Conservation (phyloP, 2,113 vertebrate genomes). For the Ranitomeya variabilis region DNA sequence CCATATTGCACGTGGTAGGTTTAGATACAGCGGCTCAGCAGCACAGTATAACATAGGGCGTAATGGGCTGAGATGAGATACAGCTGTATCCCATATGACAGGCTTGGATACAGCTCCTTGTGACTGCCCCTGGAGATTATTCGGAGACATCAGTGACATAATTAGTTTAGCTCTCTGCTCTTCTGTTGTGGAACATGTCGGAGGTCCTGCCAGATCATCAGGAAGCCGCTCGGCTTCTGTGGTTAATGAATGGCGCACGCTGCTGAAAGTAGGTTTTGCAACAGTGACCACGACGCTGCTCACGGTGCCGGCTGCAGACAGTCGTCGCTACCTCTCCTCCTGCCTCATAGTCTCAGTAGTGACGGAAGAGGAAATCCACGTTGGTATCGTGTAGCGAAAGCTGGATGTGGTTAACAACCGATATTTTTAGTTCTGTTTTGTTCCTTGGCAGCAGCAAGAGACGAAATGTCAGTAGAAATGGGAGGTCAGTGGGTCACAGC, state of each 20-base stretch:
- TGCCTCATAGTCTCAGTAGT: background rate
- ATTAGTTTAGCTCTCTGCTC: background rate
- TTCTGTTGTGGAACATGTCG: background rate
- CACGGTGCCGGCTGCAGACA: background rate
- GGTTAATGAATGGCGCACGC: slow-evolving; percentile 30
- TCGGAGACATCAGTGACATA: too few relatives aligned
- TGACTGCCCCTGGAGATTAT: too few relatives aligned
- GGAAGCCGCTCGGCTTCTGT: background rate
- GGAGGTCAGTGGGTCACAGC: background rate
- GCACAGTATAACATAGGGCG: background rate
- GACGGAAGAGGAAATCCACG: background rate
- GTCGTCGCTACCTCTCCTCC: background rate
- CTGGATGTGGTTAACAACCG: background rate
- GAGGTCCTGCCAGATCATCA: background rate
- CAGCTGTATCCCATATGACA: too few relatives aligned
- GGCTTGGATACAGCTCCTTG: background rate
- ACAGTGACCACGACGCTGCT: background rate
- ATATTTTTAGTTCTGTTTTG: background rate
- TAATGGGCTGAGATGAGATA: too few relatives aligned
- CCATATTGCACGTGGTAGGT: background rate
- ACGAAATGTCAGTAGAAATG: background rate
- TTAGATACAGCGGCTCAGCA: background rate
- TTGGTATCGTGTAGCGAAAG: background rate
- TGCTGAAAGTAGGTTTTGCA: background rate
- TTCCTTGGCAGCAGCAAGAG: background rate